Conservation (phyloP, 2,888 invertebrate genomes). For the Brenthis daphne region DNA sequence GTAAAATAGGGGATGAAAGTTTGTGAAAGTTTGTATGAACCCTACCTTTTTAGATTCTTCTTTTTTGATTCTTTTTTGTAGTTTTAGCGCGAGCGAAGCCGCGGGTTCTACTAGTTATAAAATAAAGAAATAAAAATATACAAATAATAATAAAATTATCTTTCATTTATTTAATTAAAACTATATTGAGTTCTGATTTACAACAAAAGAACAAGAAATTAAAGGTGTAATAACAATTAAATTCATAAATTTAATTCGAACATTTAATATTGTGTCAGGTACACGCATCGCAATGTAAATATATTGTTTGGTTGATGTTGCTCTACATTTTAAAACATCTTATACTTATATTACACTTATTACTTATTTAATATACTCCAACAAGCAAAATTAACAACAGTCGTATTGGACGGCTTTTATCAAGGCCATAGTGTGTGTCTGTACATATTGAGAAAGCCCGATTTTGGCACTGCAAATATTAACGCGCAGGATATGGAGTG, state of each 20-base stretch:
- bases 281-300: slow-evolving; percentile 18
- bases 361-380: slow-evolving; percentile 39
- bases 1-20: too few relatives aligned
- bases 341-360: slow-evolving; percentile 10
- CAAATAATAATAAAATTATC: not conserved
- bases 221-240: slow-evolving; percentile 7
- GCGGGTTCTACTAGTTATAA: too few relatives aligned
- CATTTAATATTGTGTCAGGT: slow-evolving; percentile 15
- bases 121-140: too few relatives aligned
- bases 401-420: slow-evolving; percentile 57
- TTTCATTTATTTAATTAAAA: slow-evolving; percentile 13
- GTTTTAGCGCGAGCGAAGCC: too few relatives aligned
- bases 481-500: slow-evolving; percentile 12
- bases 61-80: too few relatives aligned
- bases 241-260: slow-evolving; percentile 4
- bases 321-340: slow-evolving; percentile 9
- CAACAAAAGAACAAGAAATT: not conserved
- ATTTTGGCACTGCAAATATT: slow-evolving; percentile 23
- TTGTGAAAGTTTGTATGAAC: too few relatives aligned
- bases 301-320: slow-evolving; percentile 6
- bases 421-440: slow-evolving; percentile 44
- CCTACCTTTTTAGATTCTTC: too few relatives aligned
- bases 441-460: slow-evolving; percentile 18
- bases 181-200: not conserved
- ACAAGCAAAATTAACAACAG: slow-evolving; percentile 60